Base-by-base conservation (phyloP, 2,113 vertebrate genomes). In the Alectura lathami region DNA sequence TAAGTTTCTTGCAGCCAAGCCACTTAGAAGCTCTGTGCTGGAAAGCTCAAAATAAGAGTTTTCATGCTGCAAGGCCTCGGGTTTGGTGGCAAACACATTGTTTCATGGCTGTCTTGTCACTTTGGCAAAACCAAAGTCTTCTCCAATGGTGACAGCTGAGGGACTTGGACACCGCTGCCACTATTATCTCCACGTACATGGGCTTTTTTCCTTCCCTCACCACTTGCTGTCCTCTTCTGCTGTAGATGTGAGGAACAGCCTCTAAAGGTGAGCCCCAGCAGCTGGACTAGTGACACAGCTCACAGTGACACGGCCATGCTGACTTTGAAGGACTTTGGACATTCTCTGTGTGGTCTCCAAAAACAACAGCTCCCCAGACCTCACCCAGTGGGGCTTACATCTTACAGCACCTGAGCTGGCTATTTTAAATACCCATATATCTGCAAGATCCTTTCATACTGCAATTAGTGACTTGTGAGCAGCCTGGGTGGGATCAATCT, bases 401-500 rank as follows among this genome's bases (percentile, higher is more conserved):
- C 69, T 53, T 32, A 57, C 42, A 81, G 51, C 11, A 32, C 23
- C 77, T 48, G 38, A 84, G 42, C 7, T 21, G 57, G 18, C 16
- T 69, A 6, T 27, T 89, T 53, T 6, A 77, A 80, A 76, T 15
- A 15, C 0, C 5, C 1, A 0, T 17, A 1, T 13, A 5, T 9
- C 29, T 86, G 16, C 27, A 3, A 73, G 53, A 45, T 69, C 64
- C 80, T 74, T 59, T 59, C 54, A 9, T 47, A 13, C 26, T 10
- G 60, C 83, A 77, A 36, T 88, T 63, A 83, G 48, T 0, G 0
- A 34, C 5, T 29, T 45, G 59, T 29, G 27, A 83, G 88, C 95
- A 54, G 72, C 53, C 75, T 94, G 90, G 76, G 92, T 96, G 88
- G 93, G 92, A 94, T 86, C 40, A 68, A 59, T 4, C 75, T 80